Base-by-base conservation (phyloP, 2,113 vertebrate genomes). In the Zosterops borbonicus region DNA sequence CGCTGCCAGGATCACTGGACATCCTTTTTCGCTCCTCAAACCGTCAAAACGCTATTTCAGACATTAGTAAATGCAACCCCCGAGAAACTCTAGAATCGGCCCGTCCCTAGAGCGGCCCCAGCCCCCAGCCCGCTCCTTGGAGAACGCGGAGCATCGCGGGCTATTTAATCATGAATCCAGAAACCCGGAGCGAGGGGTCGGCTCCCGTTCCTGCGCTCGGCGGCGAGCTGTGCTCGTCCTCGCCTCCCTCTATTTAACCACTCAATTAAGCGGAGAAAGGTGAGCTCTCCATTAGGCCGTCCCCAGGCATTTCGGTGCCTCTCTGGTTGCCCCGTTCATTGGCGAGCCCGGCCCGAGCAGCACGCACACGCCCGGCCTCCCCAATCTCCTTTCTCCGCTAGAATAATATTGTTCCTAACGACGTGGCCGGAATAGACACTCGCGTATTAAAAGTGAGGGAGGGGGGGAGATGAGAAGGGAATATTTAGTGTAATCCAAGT, bases 341-440 rank as follows among this genome's bases (percentile, higher is more conserved):
- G 98, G 96, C 93, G 76, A 97, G 92, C 97, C 96, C 95, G 97
- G 96, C 97, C 98, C 97, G 94, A 97, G 96, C 98, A 97, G 97
- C 99, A 98, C 98, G 98, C 96, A 96, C 94, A 73, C 81, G 65
- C 95, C n/a, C 92, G 97, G 97, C 94, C 93, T 59, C 90, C 97
- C 95, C 96, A 91, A 84, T 94, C 96, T 97, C 95, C 95, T 94
- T 96, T 92, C 93, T 92, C 97, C 97, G 92, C 97, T 96, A 95
- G 97, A 96, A 98, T 98, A 98, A 98, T 98, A 97, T 97, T 98
- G 98, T 98, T 98, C 97, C 98, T 97, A 98, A 97, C 98, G 98
- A 97, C 98, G 99, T 99, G 99, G 98, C 97, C 96, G 93, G 99
- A 98, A 99, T 99, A 97, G 97, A 97, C 94, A 94, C 97, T 94